Base-by-base conservation (phyloP, 2,797 vertebrate species). In the Cyprinella venusta region DNA sequence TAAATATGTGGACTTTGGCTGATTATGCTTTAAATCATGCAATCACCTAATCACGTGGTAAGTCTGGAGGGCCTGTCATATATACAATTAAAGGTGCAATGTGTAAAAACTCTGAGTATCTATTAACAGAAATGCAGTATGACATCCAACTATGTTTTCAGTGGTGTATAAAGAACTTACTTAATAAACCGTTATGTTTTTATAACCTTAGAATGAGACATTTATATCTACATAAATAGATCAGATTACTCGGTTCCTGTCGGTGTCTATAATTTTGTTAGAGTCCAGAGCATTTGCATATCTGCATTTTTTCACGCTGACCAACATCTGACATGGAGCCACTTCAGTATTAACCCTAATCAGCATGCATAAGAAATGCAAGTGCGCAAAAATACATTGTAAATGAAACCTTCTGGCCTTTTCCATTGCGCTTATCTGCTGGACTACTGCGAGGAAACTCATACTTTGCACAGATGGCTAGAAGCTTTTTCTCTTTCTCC, bases 381-480 rank as follows among this genome's bases (percentile, higher is more conserved):
- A 75, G 45, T 30, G 65, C 21, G 33, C 59, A 54, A 82, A 38
- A 76, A 19, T 30, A 63, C 80, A 81, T 52, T 38, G 70, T 75
- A 81, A 81, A 81, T 75, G 45, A 75, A 81, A 81, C 80, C 80
- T 64, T 81, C 70, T 75, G 80, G 59, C 59, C 33, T 65, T 81
- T 75, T 74, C 80, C 45, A 65, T 81, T 65, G 59, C 45, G 19
- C 52, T 70, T 65, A 50, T 33, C 61, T 64, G 56, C 42, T 36
- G 69, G 45, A 81, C 56, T 24, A 36, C 79, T 26, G 69, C 30
- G n/a, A 86, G 45, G 59, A 48, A 86, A 33, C 50, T 70, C 77
- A 83, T 68, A 63, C 84, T 85, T 79, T 64, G 67, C 42, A 64
- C 70, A 86, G 65, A 86, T 84, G 85, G 42, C 72, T 63, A 63